Conservation (phyloP, 1,140 invertebrate genomes). For the Coboldia fuscipes region DNA sequence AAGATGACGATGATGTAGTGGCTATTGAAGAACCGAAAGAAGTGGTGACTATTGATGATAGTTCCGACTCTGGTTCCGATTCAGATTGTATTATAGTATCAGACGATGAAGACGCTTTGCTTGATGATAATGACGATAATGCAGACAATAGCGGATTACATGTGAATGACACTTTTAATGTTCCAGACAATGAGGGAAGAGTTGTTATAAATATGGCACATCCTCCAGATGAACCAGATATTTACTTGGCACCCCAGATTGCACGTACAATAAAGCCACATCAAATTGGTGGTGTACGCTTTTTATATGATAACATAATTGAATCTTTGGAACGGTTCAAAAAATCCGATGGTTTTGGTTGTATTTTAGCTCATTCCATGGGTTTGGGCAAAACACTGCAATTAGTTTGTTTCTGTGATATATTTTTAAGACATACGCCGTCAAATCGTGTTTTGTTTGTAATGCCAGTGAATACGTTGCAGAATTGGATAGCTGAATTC, state of each 20-base stretch:
- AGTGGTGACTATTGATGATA: slow-evolving; percentile 40
- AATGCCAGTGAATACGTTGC: slow-evolving; percentile 96
- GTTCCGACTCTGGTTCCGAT: slow-evolving; percentile 47
- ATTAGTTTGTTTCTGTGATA: slow-evolving; percentile 87
- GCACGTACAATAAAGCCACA: slow-evolving; percentile 88
- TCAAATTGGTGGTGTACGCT: slow-evolving; percentile 90
- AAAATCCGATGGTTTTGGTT: slow-evolving; percentile 85
- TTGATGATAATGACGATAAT: slow-evolving; percentile 40
- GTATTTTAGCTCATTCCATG: slow-evolving; percentile 97
- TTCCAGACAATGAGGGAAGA: slow-evolving; percentile 74
- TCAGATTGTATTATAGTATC: slow-evolving; percentile 61
- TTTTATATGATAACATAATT: slow-evolving; percentile 91
- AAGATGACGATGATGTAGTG: slow-evolving; percentile 7
- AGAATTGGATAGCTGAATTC: slow-evolving; percentile 96
- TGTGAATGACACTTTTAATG: slow-evolving; percentile 79
- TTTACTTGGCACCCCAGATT: slow-evolving; percentile 85
- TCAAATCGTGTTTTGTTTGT: slow-evolving; percentile 83
- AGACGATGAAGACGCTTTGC: slow-evolving; percentile 33
- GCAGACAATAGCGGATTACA: slow-evolving; percentile 50
- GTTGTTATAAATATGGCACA: slow-evolving; percentile 94
- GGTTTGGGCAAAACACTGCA: slow-evolving; percentile 97
- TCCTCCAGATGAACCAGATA: slow-evolving; percentile 74
- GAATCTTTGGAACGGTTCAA: slow-evolving; percentile 75
- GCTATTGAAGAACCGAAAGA: slow-evolving; percentile 17
- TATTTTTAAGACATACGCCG: slow-evolving; percentile 79